phyloP scores from a whole-genome alignment of 2,113 vertebrate genomes.

The Platichthys stellatus region DNA sequence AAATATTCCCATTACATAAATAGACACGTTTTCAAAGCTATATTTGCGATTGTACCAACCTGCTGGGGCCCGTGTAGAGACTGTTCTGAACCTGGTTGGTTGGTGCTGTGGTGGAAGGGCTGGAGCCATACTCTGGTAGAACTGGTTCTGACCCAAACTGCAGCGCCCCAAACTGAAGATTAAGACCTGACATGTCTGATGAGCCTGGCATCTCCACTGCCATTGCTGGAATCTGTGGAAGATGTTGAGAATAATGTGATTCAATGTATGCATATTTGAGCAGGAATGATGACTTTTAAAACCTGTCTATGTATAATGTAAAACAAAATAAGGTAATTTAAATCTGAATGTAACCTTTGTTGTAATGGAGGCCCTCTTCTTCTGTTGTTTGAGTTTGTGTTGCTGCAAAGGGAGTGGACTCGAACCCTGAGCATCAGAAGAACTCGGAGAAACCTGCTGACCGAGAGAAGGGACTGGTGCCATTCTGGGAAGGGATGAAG shows the following conservation, averaged over 20 bases:
- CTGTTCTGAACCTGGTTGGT: slow-evolving; percentile 88
- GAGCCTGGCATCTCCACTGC: slow-evolving; percentile 98
- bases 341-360: slow-evolving; percentile 85
- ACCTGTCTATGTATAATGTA: no score
- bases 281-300: neutral
- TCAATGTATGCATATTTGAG: neutral
- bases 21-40: no score
- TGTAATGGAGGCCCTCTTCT: slow-evolving; percentile 92
- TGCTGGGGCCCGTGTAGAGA: slow-evolving; percentile 91
- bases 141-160: slow-evolving; percentile 98
- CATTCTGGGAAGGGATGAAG: slow-evolving; percentile 84
- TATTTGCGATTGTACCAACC: slow-evolving; percentile 76
- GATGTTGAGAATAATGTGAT: neutral
- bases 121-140: slow-evolving; percentile 89
- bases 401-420: slow-evolving; percentile 97
- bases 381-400: slow-evolving; percentile 96
- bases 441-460: slow-evolving; percentile 90
- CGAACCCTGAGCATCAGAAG: slow-evolving; percentile 93
- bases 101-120: slow-evolving; percentile 84
- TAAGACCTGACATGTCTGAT: slow-evolving; percentile 93
- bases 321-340: neutral
- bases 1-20: neutral
- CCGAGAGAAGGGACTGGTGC: slow-evolving; percentile 77
- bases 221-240: slow-evolving; percentile 91
- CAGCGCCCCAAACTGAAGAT: slow-evolving; percentile 95